Conservation (phyloP, 2,888 invertebrate species). For the Oxyteleia sp. region DNA sequence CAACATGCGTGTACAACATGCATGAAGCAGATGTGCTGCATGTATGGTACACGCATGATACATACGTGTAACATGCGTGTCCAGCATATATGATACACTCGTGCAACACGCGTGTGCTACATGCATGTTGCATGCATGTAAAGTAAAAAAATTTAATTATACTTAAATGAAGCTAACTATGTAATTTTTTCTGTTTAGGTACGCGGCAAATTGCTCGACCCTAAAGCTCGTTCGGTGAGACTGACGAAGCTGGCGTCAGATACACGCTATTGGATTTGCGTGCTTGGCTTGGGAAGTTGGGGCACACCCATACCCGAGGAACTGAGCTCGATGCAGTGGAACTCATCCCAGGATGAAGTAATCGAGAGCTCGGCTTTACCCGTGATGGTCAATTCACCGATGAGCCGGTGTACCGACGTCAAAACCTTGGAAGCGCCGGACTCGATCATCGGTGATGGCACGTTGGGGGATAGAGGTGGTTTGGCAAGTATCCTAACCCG, state of each 20-base stretch:
- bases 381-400: constrained; percentile 91
- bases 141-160: no score
- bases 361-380: constrained; percentile 89
- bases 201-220: constrained; percentile 92
- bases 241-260: constrained; percentile 93
- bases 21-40: no score
- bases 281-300: constrained; percentile 94
- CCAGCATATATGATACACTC: no score
- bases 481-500: constrained; percentile 93
- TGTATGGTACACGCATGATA: no score
- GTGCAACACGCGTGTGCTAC: no score
- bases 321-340: constrained; percentile 82
- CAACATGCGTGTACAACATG: no score
- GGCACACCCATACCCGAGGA: constrained; percentile 88
- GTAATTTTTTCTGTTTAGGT: constrained; percentile 89
- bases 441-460: constrained; percentile 89
- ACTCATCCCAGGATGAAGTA: constrained; percentile 89
- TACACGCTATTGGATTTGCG: constrained; percentile 95
- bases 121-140: no score
- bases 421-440: constrained; percentile 92
- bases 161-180: not conserved
- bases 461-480: constrained; percentile 90
- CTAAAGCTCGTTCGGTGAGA: constrained; percentile 92
- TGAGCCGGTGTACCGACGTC: constrained; percentile 93
- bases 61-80: no score